Base-by-base conservation (phyloP, 2,113 vertebrate species). In the Eretmochelys imbricata region DNA sequence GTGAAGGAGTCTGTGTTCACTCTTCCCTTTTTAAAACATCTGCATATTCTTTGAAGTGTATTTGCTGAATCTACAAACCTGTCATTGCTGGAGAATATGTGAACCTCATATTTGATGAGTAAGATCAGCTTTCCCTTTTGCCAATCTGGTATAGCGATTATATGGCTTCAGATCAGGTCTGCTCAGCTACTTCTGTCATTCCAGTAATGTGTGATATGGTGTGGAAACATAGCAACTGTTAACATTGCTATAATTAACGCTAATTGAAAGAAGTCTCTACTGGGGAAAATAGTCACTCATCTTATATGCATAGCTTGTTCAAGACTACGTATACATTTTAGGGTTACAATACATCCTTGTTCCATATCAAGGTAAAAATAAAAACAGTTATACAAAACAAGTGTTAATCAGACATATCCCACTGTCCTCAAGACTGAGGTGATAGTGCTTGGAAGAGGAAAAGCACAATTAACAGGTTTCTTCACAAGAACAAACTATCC, bases 1-100 rank as follows among this genome's bases (percentile, higher is more conserved):
- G 22, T 83, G 38, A 84, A 93, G 75, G 2, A 72, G 87, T 38
- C 7, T 62, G 2, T 81, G n/a, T 13, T 90, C 38, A 49, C 9
- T 82, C 10, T 82, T 90, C 85, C 38, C 5, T 57, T 83, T 87
- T 50, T 92, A 81, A 65, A 90, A 31, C 8, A 83, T 72, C 57
- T 79, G 80, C 17, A 8, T 46, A 57, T 90, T 88, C 79, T 95
- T 95, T 91, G 83, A 92, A 96, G 57, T 72, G 3, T 88, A 57
- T 89, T 92, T 98, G 81, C 91, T 96, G 92, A 96, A 51, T 89
- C 65, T 65, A 65, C 29, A 82, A 80, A 27, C 38, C 93, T 96
- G 50, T 75, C 53, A 78, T 57, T 91, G 11, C 22, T 76, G 48
- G 93, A 16, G 42, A 94, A 88, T 95, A 93, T 91, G 76, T 62